Percentiles rank a stretch among this genome's conserved stretches.
phyloP scores from a whole-genome alignment of 2,888 invertebrate species.

The Himalopsyche anomala region DNA sequence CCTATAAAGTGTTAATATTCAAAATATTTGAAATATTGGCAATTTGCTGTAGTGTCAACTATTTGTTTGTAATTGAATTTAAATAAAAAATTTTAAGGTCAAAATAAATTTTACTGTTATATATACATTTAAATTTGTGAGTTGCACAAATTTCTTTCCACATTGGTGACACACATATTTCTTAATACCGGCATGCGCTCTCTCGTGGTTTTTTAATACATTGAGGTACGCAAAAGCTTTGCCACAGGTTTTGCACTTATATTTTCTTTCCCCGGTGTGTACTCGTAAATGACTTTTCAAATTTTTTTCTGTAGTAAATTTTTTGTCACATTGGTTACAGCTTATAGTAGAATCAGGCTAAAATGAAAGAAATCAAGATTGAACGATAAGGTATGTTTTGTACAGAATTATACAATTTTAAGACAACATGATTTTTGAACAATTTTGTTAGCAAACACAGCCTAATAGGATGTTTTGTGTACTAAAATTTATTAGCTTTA shows the following conservation, averaged over 20 bases:
- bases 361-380: neutral
- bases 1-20: too few relatives aligned
- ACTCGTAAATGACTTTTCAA: conserved; percentile 75
- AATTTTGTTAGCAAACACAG: too few relatives aligned
- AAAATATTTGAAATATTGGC: neutral
- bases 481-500: too few relatives aligned
- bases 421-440: too few relatives aligned
- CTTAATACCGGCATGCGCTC: conserved; percentile 74
- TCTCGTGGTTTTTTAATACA: conserved; percentile 74
- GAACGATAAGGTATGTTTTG: neutral
- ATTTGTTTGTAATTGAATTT: too few relatives aligned
- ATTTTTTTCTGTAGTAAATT: conserved; percentile 72
- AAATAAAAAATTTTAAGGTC: neutral
- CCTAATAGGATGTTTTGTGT: too few relatives aligned
- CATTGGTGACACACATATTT: conserved; percentile 74
- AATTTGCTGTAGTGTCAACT: neutral
- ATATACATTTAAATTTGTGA: conserved; percentile 63
- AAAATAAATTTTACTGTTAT: neutral
- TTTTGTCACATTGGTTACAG: conserved; percentile 63
- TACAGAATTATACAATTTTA: too few relatives aligned
- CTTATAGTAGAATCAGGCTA: conserved; percentile 61
- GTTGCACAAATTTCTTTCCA: conserved; percentile 69
- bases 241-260: conserved; percentile 72
- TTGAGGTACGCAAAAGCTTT: conserved; percentile 76
- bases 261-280: conserved; percentile 74